phyloP scores from a whole-genome alignment of 37 sponge, comb jelly and placozoan species.

The Bolinopsis microptera region DNA sequence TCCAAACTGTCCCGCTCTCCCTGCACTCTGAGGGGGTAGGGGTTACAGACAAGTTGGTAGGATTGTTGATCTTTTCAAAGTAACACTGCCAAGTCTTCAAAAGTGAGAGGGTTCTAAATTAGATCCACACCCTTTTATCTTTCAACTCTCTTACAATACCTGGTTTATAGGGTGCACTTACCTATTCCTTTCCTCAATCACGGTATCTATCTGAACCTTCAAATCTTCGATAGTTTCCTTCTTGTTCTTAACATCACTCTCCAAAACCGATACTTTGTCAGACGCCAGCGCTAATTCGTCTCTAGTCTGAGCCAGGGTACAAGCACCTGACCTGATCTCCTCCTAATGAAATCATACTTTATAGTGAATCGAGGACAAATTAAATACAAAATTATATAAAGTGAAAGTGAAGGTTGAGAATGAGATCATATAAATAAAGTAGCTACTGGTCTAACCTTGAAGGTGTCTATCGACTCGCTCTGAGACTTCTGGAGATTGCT shows the following conservation, averaged over 20 bases:
- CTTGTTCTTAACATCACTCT: conserved; percentile 36
- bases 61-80: no score
- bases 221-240: conserved; percentile 16
- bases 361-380: no score
- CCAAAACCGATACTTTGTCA: conserved; percentile 3
- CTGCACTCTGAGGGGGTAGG: not conserved
- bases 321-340: not conserved
- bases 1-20: conserved; percentile 27
- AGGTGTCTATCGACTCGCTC: not conserved
- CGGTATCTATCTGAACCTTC: not conserved
- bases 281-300: conserved; percentile 22
- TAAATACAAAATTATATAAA: no score
- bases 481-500: conserved; percentile 14
- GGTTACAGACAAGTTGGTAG: no score
- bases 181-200: conserved; percentile 13
- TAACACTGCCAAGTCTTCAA: no score
- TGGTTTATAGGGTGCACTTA: no score
- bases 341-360: no score
- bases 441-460: not conserved
- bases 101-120: no score
- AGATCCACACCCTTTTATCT: no score
- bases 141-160: no score
- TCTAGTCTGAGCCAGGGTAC: not conserved
- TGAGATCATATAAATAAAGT: not conserved
- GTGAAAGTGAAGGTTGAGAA: not conserved